Evolutionary conservation across 2,888 invertebrate genomes (phyloP).

Genomic region (Orgyia antiqua): DNA sequence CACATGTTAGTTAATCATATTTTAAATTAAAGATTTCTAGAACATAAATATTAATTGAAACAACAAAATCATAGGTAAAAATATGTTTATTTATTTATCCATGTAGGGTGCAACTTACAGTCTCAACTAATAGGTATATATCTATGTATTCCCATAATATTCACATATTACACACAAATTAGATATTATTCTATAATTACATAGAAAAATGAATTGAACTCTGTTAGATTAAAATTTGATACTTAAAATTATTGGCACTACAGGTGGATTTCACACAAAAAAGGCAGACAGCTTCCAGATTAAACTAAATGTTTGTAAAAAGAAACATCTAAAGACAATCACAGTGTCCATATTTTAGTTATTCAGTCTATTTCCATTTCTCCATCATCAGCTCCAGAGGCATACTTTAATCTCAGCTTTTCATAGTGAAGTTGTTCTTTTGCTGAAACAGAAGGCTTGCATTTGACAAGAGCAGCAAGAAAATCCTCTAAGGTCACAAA

Average conservation of each 20-base stretch:
- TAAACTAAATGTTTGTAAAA: conserved; percentile 32
- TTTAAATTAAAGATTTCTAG: too few species aligned
- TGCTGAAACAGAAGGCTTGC: conserved; percentile 91
- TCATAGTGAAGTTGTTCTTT: conserved; percentile 89
- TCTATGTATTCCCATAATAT: conserved; percentile 16
- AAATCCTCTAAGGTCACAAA: conserved; percentile 85
- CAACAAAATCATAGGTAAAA: conserved; percentile 29
- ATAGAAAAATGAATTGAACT: conserved; percentile 11
- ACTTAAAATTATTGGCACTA: conserved; percentile 56
- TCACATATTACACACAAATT: conserved; percentile 6
- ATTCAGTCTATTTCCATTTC: conserved; percentile 76
- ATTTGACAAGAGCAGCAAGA: conserved; percentile 84
- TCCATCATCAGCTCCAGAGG: conserved; percentile 68
- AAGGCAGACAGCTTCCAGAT: conserved; percentile 4
- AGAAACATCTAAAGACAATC: conserved; percentile 40
- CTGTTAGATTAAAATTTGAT: conserved; percentile 13
- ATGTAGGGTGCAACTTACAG: conserved; percentile 30
- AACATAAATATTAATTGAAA: too few species aligned
- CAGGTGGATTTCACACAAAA: conserved; percentile 33
- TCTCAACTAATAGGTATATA: conserved; percentile 16
- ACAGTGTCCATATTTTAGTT: conserved; percentile 74
- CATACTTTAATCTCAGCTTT: conserved; percentile 83
- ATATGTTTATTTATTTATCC: conserved; percentile 42
- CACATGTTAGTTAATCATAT: too few species aligned
- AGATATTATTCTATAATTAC: conserved; percentile 7